Percentiles rank a stretch among this genome's conserved stretches.
phyloP scores from a whole-genome alignment of 2,888 invertebrate genomes.

The Blastobasis adustella region DNA sequence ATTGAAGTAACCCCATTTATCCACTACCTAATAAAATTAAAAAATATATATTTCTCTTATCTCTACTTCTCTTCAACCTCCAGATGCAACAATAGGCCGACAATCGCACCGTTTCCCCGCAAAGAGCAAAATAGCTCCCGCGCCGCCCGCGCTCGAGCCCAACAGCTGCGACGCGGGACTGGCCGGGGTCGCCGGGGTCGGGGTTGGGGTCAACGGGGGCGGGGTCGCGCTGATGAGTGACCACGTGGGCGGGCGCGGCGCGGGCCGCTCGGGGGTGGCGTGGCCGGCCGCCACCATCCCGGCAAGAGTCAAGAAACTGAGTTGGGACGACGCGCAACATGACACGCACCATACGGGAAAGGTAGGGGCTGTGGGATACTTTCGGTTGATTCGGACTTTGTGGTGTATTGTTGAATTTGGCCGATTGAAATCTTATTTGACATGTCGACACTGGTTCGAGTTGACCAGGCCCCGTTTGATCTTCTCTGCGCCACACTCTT shows the following conservation, averaged over 20 bases:
- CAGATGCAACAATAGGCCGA: constrained; percentile 18
- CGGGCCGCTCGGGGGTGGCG: constrained; percentile 62
- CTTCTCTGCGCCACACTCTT: too few relatives aligned
- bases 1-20: too few relatives aligned
- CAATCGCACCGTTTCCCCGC: constrained; percentile 34
- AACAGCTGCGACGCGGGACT: constrained; percentile 18
- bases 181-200: constrained; percentile 28
- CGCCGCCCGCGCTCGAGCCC: constrained; percentile 50
- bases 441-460: too few relatives aligned
- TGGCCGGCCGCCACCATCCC: constrained; percentile 83
- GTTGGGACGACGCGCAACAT: constrained; percentile 72
- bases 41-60: too few relatives aligned
- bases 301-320: constrained; percentile 83
- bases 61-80: too few relatives aligned
- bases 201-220: constrained; percentile 29
- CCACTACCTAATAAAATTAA: too few relatives aligned
- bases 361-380: too few relatives aligned
- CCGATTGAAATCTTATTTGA: too few relatives aligned
- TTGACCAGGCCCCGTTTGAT: too few relatives aligned
- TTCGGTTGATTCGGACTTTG: too few relatives aligned
- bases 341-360: too few relatives aligned
- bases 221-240: constrained; percentile 49
- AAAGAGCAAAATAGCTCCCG: constrained; percentile 49
- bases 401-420: too few relatives aligned
- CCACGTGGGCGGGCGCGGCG: constrained; percentile 43